Percentiles rank a stretch among this genome's conserved stretches.
These are phyloP conservation scores for Drymonia ruficornis DNA, from an alignment of 2,888 invertebrate species.

Conservation along the genomic window DNA sequence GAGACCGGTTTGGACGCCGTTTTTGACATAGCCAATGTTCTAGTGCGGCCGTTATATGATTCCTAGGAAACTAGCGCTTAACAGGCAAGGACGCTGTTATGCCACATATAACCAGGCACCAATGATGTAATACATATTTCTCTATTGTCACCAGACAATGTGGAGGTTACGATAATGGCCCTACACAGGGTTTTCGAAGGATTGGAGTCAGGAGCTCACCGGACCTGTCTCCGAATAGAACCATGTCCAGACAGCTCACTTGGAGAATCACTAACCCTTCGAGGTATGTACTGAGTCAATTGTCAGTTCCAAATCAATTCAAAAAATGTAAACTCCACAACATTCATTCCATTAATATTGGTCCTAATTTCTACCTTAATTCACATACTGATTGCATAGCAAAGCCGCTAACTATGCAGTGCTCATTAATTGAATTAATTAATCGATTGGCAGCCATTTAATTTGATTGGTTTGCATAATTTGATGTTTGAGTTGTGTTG, in stretches of 20 bases:
- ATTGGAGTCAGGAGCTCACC: slow-evolving; percentile 69
- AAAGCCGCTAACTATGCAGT: background rate
- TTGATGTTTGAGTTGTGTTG: slow-evolving; percentile 1
- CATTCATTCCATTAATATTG: too few relatives aligned
- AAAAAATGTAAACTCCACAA: background rate
- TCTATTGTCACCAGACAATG: slow-evolving; percentile 58
- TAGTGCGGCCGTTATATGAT: too few relatives aligned
- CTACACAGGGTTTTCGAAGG: slow-evolving; percentile 59
- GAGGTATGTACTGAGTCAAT: slow-evolving; percentile 48
- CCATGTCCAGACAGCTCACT: slow-evolving; percentile 69
- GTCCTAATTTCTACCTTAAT: background rate
- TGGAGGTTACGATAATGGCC: slow-evolving; percentile 71
- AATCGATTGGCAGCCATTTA: background rate
- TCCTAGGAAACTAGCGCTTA: too few relatives aligned
- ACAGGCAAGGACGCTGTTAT: too few relatives aligned
- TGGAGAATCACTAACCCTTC: slow-evolving; percentile 70
- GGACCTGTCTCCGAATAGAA: slow-evolving; percentile 66
- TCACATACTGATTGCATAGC: too few relatives aligned
- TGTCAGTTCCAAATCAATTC: background rate
- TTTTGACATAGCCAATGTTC: too few relatives aligned
- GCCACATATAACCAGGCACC: too few relatives aligned
- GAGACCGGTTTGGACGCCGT: too few relatives aligned
- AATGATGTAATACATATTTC: too few relatives aligned
- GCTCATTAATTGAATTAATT: background rate
- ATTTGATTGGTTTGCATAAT: background rate